Evolutionary conservation across 2,888 invertebrate species (phyloP).

Genomic region (Ceramica pisi): DNA sequence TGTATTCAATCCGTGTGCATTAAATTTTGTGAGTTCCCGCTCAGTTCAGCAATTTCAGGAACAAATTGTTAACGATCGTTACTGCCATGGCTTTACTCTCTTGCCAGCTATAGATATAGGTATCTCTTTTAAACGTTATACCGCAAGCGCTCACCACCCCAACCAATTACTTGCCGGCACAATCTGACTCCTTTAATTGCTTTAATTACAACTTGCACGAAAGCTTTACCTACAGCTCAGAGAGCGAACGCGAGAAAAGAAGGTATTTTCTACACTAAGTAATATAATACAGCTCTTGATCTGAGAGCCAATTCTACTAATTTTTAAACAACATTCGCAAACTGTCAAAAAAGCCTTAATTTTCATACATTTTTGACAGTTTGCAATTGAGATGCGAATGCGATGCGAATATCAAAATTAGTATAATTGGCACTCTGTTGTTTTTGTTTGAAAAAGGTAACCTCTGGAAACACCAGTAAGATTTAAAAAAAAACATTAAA

Average conservation of each 20-base stretch:
- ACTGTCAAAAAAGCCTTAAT: too few species aligned
- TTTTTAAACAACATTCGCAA: too few species aligned
- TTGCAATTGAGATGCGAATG: too few species aligned
- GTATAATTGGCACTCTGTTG: too few species aligned
- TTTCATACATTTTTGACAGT: too few species aligned
- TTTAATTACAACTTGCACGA: slow-evolving; percentile 47
- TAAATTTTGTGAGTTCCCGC: not conserved
- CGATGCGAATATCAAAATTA: too few species aligned
- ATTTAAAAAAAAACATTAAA: not conserved
- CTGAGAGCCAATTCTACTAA: too few species aligned
- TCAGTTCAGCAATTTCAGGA: not conserved
- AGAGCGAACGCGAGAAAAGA: not conserved
- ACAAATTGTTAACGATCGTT: not conserved
- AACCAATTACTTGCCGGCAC: slow-evolving; percentile 39
- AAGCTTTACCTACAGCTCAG: slow-evolving; percentile 19
- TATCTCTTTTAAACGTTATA: slow-evolving; percentile 31
- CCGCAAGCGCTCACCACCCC: slow-evolving; percentile 19
- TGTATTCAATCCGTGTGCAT: not conserved
- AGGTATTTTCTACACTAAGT: not conserved
- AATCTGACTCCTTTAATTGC: slow-evolving; percentile 42
- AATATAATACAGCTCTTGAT: not conserved
- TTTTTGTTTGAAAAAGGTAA: too few species aligned
- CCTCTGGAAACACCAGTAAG: too few species aligned
- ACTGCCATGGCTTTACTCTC: not conserved
- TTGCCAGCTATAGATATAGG: not conserved